phyloP scores from a whole-genome alignment of 2,888 invertebrate genomes.

The Xylocampa areola region DNA sequence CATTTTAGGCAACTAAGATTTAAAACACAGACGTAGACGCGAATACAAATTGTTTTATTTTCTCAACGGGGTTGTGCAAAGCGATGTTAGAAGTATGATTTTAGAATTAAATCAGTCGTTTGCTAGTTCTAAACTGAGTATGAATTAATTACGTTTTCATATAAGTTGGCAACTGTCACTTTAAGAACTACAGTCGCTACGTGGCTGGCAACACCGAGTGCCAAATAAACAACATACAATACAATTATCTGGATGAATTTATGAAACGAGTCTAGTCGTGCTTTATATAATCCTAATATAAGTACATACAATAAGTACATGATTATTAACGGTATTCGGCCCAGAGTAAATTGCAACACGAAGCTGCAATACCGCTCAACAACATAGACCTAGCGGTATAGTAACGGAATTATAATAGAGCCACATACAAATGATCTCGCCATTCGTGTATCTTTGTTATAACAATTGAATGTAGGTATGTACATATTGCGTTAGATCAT shows the following conservation, averaged over 20 bases:
- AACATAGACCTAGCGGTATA: slow-evolving; percentile 53
- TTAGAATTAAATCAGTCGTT: not conserved
- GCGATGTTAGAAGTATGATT: slow-evolving; percentile 3
- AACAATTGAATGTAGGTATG: slow-evolving; percentile 41
- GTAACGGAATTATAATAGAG: slow-evolving; percentile 55
- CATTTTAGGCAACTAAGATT: slow-evolving; percentile 28
- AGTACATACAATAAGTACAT: too few species aligned
- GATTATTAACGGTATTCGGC: slow-evolving; percentile 36
- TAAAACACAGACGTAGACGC: slow-evolving; percentile 22
- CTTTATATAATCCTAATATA: slow-evolving; percentile 19
- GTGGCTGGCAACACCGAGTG: slow-evolving; percentile 15
- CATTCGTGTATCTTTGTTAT: slow-evolving; percentile 47
- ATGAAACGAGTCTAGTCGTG: not conserved
- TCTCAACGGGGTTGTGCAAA: slow-evolving; percentile 5
- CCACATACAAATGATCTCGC: slow-evolving; percentile 48
- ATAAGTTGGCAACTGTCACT: slow-evolving; percentile 34
- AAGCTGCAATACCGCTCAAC: slow-evolving; percentile 49
- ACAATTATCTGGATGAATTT: slow-evolving; percentile 23
- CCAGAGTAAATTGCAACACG: slow-evolving; percentile 57
- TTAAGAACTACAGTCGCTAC: slow-evolving; percentile 12
- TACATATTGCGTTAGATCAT: slow-evolving; percentile 38
- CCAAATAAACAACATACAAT: slow-evolving; percentile 31
- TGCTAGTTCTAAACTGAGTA: not conserved
- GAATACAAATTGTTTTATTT: slow-evolving; percentile 42
- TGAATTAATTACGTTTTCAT: slow-evolving; percentile 17